phyloP scores from a whole-genome alignment of 2,888 invertebrate genomes.

The Parasteatoda lunata region DNA sequence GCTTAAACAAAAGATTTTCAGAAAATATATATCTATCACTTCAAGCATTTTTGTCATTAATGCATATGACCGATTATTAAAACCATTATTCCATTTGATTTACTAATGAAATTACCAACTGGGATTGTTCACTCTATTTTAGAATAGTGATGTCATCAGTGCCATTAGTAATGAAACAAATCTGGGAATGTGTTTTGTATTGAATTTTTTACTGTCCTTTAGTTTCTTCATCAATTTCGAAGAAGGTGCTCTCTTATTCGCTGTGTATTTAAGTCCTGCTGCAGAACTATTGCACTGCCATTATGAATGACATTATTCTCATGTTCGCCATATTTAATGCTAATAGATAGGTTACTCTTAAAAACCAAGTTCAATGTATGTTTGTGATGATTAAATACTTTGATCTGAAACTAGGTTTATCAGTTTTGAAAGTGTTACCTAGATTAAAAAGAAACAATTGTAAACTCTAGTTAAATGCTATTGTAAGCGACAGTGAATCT shows the following conservation, averaged over 20 bases:
- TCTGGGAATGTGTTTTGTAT: constrained; percentile 50
- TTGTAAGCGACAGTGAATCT: constrained; percentile 49
- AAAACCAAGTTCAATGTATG: constrained; percentile 61
- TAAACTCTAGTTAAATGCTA: constrained; percentile 53
- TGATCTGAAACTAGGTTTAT: constrained; percentile 51
- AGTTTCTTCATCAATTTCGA: constrained; percentile 53
- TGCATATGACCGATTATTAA: constrained; percentile 26
- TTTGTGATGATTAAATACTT: constrained; percentile 47
- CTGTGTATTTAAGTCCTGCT: constrained; percentile 54
- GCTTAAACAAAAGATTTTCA: too few species aligned
- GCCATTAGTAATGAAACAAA: constrained; percentile 46
- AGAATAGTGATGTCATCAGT: constrained; percentile 53
- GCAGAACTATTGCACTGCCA: constrained; percentile 65
- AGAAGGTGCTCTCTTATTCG: constrained; percentile 62
- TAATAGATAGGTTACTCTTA: constrained; percentile 63
- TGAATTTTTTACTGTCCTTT: constrained; percentile 51
- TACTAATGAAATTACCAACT: constrained; percentile 24
- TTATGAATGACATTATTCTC: constrained; percentile 62
- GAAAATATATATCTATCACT: too few species aligned
- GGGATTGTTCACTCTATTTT: constrained; percentile 47
- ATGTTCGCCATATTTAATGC: constrained; percentile 57
- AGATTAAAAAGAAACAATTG: constrained; percentile 47
- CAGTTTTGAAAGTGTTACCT: constrained; percentile 51
- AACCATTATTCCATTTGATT: constrained; percentile 31
- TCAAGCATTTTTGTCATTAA: constrained; percentile 28